Percentiles rank a stretch among this genome's conserved stretches.
Conservation (phyloP, 92 coral and sea anemone genomes). For the Umimayanthus kanabou region DNA sequence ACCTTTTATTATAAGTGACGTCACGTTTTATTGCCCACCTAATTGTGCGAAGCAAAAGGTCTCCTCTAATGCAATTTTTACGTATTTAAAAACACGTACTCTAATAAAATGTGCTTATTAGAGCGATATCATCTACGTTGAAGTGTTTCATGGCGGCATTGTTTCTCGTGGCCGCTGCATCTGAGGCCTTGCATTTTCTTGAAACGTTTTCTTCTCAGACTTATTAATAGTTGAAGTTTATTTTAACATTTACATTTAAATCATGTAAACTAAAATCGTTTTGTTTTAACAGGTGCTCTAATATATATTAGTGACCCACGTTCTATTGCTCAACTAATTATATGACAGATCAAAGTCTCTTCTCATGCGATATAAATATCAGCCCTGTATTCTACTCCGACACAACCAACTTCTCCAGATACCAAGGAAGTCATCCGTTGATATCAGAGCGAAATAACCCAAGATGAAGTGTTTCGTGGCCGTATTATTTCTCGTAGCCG, state of each 20-base stretch:
- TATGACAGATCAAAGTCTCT: not conserved
- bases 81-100: no score
- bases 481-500: not conserved
- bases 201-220: no score
- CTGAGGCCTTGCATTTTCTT: no score
- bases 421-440: not conserved
- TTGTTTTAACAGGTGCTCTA: not conserved
- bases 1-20: not conserved
- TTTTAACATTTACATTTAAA: no score
- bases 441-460: not conserved
- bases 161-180: no score
- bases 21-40: not conserved
- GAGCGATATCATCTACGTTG: no score
- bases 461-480: not conserved
- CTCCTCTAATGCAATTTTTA: not conserved
- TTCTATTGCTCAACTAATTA: not conserved
- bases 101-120: no score
- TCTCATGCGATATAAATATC: not conserved
- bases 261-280: not conserved
- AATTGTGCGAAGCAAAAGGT: not conserved
- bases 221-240: no score
- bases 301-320: no score
- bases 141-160: no score
- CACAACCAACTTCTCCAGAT: not conserved
- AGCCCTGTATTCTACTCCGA: not conserved